phyloP scores from a whole-genome alignment of 2,113 vertebrate species.

The Proteles cristata region DNA sequence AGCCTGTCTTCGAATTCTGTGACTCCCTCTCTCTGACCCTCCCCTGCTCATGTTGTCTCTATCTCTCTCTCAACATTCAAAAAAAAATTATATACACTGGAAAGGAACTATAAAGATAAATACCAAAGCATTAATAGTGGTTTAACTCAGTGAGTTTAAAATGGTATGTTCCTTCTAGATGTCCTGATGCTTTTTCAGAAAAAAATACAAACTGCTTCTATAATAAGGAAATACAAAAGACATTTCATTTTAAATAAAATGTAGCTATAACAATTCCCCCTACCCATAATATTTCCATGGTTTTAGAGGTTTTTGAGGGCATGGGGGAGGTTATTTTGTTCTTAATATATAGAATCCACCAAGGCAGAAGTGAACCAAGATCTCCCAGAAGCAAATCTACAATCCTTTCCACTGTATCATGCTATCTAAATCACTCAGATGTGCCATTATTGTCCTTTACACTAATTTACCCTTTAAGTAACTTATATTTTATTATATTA shows the following conservation, averaged over 20 bases:
- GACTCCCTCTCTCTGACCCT: no score
- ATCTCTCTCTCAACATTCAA: no score
- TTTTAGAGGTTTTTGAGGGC: not conserved
- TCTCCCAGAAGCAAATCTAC: not conserved
- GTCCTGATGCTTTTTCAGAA: not conserved
- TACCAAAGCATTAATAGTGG: not conserved
- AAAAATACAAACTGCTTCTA: not conserved
- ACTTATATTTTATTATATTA: conserved; percentile 28
- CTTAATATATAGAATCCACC: conserved; percentile 23
- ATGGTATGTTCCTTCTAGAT: not conserved
- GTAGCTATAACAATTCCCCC: not conserved
- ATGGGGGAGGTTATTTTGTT: not conserved
- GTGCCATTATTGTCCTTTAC: not conserved
- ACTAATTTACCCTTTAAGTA: conserved; percentile 8
- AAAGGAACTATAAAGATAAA: conserved; percentile 10
- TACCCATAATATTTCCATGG: not conserved
- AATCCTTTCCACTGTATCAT: not conserved
- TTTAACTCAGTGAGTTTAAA: conserved; percentile 16
- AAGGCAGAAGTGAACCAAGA: not conserved
- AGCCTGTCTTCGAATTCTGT: no score
- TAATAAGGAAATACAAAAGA: conserved; percentile 29
- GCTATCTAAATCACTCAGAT: not conserved
- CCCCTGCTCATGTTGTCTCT: no score
- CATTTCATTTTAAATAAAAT: conserved; percentile 11
- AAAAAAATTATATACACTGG: not conserved